Base-by-base conservation (phyloP, 2,113 vertebrate genomes). In the Nibea coibor region DNA sequence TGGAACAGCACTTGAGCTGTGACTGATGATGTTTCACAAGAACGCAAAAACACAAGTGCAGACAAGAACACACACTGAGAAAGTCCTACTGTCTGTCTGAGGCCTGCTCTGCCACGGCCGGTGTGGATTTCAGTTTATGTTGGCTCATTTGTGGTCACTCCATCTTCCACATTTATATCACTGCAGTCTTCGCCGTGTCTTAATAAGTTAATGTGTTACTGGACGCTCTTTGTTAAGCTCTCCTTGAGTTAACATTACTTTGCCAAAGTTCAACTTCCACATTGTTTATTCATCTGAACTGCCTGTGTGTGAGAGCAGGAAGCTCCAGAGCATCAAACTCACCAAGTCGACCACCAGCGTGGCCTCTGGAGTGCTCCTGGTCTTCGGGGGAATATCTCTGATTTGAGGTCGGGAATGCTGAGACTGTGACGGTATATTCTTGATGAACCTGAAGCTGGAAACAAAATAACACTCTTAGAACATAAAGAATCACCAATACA, bases 331-430 rank as follows among this genome's bases (percentile, higher is more conserved):
- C 67, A 28, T 17, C 11, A 3, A 31, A 87, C 93, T 90, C 68
- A 96, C 96, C 94, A 96, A 88, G 78, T 96, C 96, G 14, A 96
- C 84, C 74, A 97, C 94, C 8, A 96, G 94, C 0, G 94, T 96
- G 80, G 85, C 72, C 72, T 92, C 92, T 0, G 91, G 87, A 0
- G 85, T 93, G 87, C 95, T 94, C 78, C 94, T 92, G 9, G 92
- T 96, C 80, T 90, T 96, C 1, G 91, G 87, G 0, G 93, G 93
- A 43, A 94, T 91, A 0, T 91, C 93, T 63, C 82, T 68, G 39
- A 86, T 65, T 51, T 86, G 59, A 6, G 91, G 89, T 15, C 81
- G 91, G 50, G 89, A 89, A 16, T 87, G 65, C 0, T 91, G 90
- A 0, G 82, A 94, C 10, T 43, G 83, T 0, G 74, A 81, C 0